Evolutionary conservation across 1,140 invertebrate genomes (phyloP), one percentile per base, ranked within the genome.

Genomic region (Brachionus koreanus): DNA sequence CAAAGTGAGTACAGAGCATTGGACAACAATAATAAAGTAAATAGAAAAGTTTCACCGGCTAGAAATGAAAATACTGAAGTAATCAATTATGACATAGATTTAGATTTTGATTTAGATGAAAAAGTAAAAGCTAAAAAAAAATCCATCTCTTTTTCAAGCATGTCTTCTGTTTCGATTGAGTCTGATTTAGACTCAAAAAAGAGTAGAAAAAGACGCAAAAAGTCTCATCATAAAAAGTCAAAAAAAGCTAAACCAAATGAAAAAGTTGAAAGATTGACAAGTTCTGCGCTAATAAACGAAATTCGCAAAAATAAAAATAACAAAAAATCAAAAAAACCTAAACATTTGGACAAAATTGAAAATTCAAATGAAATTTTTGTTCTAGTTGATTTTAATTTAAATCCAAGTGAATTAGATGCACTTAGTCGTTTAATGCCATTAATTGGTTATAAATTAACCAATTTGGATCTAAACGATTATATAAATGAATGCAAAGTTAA

Each of bases 161-260:
- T 39, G 65, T 69, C 16, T 19, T 69, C 37, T 33, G 16, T 65
- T 35, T 69, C 65, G 35, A 39, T 37, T 19, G 35, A 19, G 29
- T 25, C 39, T 13, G 39, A 74, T 46, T 67, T 37, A 23, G 42
- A 46, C 3, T 13, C n/a, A n/a, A 43, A 43, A 74, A 74, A 74
- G 37, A 74, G 23, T 25, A 74, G 43, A 74, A 74, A 74, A 43
- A 74, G 33, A 43, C 19, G n/a, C 39, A 74, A 46, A 74, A 74
- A 74, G 25, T 74, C 69, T 39, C 49, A 57, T 19, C 42, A 46
- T 13, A 72, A 72, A 46, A 74, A 74, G 12, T 46, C 23, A 25
- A 29, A 43, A 43, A 46, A 74, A 25, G 46, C 6, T 7, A 74
- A 74, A 25, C 19, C 29, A 10, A 16, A 74, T 10, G 37, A 72